Percentiles rank a stretch among this genome's conserved stretches.
Conservation (phyloP, 1,140 invertebrate genomes). For the Drosophila pectinifera region DNA sequence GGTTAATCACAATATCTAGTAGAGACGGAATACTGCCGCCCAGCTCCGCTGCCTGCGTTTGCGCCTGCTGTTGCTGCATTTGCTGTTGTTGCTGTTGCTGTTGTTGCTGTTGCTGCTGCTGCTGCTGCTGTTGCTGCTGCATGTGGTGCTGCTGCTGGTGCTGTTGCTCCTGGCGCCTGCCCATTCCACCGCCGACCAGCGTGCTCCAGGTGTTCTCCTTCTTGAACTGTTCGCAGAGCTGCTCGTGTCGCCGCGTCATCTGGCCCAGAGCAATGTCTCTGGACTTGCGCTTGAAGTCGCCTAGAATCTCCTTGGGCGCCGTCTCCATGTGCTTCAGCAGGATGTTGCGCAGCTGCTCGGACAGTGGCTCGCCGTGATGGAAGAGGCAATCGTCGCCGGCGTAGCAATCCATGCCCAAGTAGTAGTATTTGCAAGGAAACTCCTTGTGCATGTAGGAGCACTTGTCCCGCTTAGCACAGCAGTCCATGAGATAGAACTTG, state of each 20-base stretch:
- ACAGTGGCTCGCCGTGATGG: slow-evolving; percentile 93
- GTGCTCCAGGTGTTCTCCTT: slow-evolving; percentile 62
- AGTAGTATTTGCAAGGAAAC: slow-evolving; percentile 99
- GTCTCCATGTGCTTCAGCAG: slow-evolving; percentile 94
- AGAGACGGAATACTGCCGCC: slow-evolving; percentile 71
- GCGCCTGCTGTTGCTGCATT: slow-evolving; percentile 27
- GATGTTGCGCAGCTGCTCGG: slow-evolving; percentile 89
- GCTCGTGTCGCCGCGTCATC: slow-evolving; percentile 89
- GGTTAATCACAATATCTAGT: slow-evolving; percentile 80
- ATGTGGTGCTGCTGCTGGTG: slow-evolving; percentile 27
- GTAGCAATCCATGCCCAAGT: slow-evolving; percentile 94
- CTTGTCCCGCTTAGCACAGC: slow-evolving; percentile 97
- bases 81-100: slow-evolving; percentile 30
- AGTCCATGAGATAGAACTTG: slow-evolving; percentile 98
- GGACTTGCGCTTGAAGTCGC: slow-evolving; percentile 93
- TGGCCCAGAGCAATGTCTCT: slow-evolving; percentile 90
- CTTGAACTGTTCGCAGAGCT: slow-evolving; percentile 87
- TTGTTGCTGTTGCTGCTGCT: slow-evolving; percentile 25
- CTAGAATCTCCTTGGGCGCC: slow-evolving; percentile 94
- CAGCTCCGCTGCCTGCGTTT: slow-evolving; percentile 8
- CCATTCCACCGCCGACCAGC: slow-evolving; percentile 42
- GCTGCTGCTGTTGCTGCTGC: slow-evolving; percentile 30
- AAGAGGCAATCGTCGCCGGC: slow-evolving; percentile 95
- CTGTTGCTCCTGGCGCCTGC: slow-evolving; percentile 48
- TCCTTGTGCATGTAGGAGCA: slow-evolving; percentile 98